A percentile compares a stretch with the other conserved stretches of the same genome.
Conservation (phyloP, 2,888 invertebrate genomes). For the Conchocele bisecta region DNA sequence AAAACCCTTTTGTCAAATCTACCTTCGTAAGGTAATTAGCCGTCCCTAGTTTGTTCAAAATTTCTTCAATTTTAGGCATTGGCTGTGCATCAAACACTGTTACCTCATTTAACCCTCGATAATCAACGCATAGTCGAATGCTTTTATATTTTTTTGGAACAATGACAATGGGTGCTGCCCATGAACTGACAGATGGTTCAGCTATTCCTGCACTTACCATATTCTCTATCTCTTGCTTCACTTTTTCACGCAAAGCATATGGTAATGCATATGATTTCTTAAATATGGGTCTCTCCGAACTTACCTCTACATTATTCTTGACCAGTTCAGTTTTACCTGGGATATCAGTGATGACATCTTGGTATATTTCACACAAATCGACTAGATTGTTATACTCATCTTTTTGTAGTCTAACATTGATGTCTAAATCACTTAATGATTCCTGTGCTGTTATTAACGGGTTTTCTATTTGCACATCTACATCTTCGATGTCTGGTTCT, state of each 20-base stretch:
- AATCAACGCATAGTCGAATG: constrained; percentile 13
- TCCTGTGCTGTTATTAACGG: not conserved
- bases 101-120: constrained; percentile 4
- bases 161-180: constrained; percentile 4
- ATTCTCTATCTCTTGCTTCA: not conserved
- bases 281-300: not conserved
- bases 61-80: constrained; percentile 12
- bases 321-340: not conserved
- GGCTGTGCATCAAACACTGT: constrained; percentile 28
- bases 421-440: not conserved
- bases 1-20: constrained; percentile 30
- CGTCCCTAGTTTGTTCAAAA: constrained; percentile 6
- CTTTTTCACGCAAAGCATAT: not conserved
- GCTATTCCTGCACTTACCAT: constrained; percentile 8
- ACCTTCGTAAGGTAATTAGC: constrained; percentile 14
- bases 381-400: not conserved
- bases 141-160: constrained; percentile 11
- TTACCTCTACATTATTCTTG: not conserved
- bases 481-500: too few relatives aligned
- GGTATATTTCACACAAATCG: not conserved
- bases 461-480: not conserved
- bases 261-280: constrained; percentile 8
- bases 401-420: not conserved
- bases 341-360: not conserved
- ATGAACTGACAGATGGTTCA: constrained; percentile 1